Base-by-base conservation (phyloP, 2,888 invertebrate genomes). In the Clepsis dumicolana region DNA sequence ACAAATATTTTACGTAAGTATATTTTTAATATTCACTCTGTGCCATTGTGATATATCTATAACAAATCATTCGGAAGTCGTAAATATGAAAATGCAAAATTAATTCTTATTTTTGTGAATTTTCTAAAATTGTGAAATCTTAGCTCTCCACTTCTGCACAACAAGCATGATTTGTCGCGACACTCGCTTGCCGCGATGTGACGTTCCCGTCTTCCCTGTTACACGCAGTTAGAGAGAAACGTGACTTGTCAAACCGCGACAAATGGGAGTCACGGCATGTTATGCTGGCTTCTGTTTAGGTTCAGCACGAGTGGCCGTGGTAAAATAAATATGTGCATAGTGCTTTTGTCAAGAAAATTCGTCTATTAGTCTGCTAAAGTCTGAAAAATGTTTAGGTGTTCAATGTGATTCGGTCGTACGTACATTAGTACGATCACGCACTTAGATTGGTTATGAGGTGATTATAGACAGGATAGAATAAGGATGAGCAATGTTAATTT, bases 1-100 rank as follows among this genome's bases (percentile, higher is more conserved):
- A 93, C 91, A 93, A 92, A 91, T 90, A 90, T 89, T 91, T 89
- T 88, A 91, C 90, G 94, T 94, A 79, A 94, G 94, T 94, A 93
- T 88, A 83, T 83, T 12, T 29, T 14, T 32, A 53, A 44, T 16
- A 25, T 35, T 10, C 12, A 35, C 7, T 29, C 7, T 29, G 3
- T 29, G n/a, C n/a, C n/a, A n/a, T n/a, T n/a, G n/a, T n/a, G n/a
- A n/a, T n/a, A n/a, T n/a, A n/a, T n/a, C n/a, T n/a, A n/a, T n/a
- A n/a, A n/a, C n/a, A n/a, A n/a, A n/a, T n/a, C n/a, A n/a, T n/a
- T 8, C 7, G 12, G 32, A 32, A 10, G 12, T 1, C 7, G 12
- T 32, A 8, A 32, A 32, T 32, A 32, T 32, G 12, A 10, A 32
- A 32, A 32, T 2, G 12, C 2, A 32, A 32, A 8, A 32, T 32